Conservation (phyloP, 2,797 vertebrate species). For the Bradypus variegatus region DNA sequence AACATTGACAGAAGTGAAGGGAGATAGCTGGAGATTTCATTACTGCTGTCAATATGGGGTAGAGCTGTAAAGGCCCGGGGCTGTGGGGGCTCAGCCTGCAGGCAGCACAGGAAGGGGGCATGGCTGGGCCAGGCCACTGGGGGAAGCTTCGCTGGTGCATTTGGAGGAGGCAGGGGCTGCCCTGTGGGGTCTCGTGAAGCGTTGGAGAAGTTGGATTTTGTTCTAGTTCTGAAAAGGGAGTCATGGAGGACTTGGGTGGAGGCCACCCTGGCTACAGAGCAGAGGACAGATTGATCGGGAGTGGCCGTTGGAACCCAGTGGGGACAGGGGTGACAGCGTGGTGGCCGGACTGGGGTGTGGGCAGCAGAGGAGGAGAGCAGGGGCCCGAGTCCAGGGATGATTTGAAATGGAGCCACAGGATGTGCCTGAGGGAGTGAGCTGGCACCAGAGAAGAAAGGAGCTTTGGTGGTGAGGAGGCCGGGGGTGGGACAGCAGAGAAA, state of each 20-base stretch:
- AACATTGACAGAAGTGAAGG: no score
- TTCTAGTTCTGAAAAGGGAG: not conserved
- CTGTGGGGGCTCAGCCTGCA: fast-evolving
- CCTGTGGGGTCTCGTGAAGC: not conserved
- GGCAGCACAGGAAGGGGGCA: not conserved
- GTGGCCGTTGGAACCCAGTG: fast-evolving
- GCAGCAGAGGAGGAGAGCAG: no score
- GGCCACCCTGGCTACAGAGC: not conserved
- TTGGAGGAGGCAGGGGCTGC: no score
- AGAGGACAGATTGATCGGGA: not conserved
- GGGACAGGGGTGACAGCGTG: fast-evolving
- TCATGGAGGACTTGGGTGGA: no score
- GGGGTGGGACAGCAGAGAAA: fast-evolving
- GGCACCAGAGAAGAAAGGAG: not conserved
- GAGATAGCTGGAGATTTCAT: no score
- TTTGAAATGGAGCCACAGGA: no score
- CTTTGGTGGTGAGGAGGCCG: no score
- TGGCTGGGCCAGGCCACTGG: not conserved
- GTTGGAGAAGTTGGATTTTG: not conserved
- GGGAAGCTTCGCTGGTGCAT: fast-evolving
- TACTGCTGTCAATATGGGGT: no score
- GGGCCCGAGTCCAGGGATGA: no score
- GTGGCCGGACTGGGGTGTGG: fast-evolving
- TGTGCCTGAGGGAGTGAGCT: fast-evolving
- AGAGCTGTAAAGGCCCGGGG: not conserved